Conservation (phyloP, 2,113 vertebrate species). For the Grus americana region DNA sequence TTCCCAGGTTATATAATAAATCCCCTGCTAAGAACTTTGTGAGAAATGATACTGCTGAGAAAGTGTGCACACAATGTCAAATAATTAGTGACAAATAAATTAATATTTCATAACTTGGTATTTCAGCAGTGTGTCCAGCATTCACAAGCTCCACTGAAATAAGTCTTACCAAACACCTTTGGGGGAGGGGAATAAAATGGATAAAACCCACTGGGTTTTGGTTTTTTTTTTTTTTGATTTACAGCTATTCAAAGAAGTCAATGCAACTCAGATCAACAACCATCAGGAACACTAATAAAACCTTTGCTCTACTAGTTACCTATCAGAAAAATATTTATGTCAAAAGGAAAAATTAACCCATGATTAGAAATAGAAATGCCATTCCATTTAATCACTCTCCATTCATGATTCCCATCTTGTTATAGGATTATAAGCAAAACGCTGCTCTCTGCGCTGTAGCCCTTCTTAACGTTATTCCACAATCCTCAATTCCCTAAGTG, state of each 20-base stretch:
- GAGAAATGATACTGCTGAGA: slow-evolving; percentile 38
- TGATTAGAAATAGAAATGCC: slow-evolving; percentile 48
- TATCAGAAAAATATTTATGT: slow-evolving; percentile 45
- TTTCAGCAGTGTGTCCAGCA: slow-evolving; percentile 60
- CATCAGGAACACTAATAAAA: slow-evolving; percentile 39
- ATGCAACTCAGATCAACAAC: slow-evolving; percentile 32
- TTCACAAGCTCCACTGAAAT: slow-evolving; percentile 38
- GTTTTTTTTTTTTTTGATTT: slow-evolving; percentile 30
- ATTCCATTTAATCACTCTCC: slow-evolving; percentile 30
- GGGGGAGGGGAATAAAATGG: slow-evolving; percentile 50
- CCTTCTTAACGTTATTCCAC: not conserved
- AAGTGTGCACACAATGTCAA: slow-evolving; percentile 74
- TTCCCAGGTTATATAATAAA: slow-evolving; percentile 14
- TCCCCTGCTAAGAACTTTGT: slow-evolving; percentile 41
- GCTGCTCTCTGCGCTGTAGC: slow-evolving; percentile 31
- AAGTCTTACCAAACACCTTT: slow-evolving; percentile 49
- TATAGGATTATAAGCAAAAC: not conserved
- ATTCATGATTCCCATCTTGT: not conserved
- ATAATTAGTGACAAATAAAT: slow-evolving; percentile 75
- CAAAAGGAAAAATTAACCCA: slow-evolving; percentile 49
- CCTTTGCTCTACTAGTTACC: slow-evolving; percentile 45
- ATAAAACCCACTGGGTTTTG: slow-evolving; percentile 29
- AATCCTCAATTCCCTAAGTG: slow-evolving; percentile 35
- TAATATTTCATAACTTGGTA: slow-evolving; percentile 69
- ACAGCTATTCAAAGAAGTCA: slow-evolving; percentile 44